A percentile compares a stretch with the other conserved stretches of the same genome.
Conservation (phyloP, 2,113 vertebrate genomes). For the Malurus elegans region DNA sequence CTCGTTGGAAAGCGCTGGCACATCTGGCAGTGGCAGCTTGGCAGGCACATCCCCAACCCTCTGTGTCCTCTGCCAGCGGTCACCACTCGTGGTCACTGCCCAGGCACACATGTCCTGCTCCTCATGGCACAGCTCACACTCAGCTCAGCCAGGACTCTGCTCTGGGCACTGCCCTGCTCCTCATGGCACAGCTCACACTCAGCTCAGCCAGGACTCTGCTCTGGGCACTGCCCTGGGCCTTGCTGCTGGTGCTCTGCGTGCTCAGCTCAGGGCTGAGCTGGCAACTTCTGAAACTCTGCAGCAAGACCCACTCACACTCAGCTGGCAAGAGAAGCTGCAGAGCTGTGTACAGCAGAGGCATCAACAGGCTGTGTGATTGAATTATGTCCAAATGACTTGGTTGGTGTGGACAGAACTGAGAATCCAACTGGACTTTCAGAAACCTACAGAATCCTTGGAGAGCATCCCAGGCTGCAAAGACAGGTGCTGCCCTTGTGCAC, state of each 20-base stretch:
- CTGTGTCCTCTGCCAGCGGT: neutral
- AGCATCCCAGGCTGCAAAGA: neutral
- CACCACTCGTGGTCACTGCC: neutral
- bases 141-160: neutral
- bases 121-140: neutral
- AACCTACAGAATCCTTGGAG: neutral
- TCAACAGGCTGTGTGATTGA: neutral
- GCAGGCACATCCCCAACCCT: neutral
- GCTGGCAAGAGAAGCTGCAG: neutral
- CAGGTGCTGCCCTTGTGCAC: neutral
- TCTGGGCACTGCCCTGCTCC: neutral
- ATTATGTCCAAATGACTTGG: rapidly evolving
- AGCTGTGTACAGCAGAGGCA: neutral
- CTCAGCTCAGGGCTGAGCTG: neutral
- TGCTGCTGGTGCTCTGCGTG: neutral
- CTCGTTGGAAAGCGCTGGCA: neutral
- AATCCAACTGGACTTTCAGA: neutral
- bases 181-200: rapidly evolving
- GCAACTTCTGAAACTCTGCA: neutral
- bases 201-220: neutral
- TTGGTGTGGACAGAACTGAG: neutral
- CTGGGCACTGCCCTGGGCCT: neutral
- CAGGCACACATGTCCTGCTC: neutral
- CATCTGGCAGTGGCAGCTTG: neutral
- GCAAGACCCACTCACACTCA: neutral